These are phyloP conservation scores for Zosterops pallidus DNA, from an alignment of 2,113 vertebrate species.

Conservation along the genomic window DNA sequence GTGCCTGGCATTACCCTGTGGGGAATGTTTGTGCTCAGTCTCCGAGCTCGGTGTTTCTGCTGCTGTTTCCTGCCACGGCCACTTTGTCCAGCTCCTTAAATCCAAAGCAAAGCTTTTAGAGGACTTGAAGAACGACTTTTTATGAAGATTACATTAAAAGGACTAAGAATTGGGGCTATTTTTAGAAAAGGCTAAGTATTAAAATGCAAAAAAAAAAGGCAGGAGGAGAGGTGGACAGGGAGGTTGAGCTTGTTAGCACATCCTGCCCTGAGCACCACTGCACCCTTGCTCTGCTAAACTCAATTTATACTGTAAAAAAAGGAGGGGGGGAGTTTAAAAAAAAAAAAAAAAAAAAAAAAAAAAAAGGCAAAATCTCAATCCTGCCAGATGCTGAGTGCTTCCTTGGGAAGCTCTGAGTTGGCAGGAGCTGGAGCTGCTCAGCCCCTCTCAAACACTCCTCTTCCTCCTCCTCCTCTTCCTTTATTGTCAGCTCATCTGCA, in stretches of 20 bases:
- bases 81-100: not conserved
- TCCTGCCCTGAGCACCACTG: not conserved
- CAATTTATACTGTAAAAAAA: not conserved
- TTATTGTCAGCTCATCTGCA: not conserved
- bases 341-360: no score
- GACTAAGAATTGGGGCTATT: not conserved
- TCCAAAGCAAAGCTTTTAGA: not conserved
- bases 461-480: not conserved
- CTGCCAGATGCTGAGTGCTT: constrained; percentile 28
- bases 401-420: not conserved
- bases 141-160: not conserved
- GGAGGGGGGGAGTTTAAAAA: not conserved
- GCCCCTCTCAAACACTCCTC: not conserved
- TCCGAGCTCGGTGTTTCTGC: not conserved
- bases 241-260: not conserved
- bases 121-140: not conserved
- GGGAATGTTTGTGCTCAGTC: not conserved
- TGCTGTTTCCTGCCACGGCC: not conserved
- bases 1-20: not conserved
- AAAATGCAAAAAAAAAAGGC: not conserved
- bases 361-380: not conserved
- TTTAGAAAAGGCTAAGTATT: not conserved
- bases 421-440: not conserved
- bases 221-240: not conserved
- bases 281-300: not conserved